Evolutionary conservation across 2,888 invertebrate genomes (phyloP).

Genomic region (Ichneumon xanthorius): DNA sequence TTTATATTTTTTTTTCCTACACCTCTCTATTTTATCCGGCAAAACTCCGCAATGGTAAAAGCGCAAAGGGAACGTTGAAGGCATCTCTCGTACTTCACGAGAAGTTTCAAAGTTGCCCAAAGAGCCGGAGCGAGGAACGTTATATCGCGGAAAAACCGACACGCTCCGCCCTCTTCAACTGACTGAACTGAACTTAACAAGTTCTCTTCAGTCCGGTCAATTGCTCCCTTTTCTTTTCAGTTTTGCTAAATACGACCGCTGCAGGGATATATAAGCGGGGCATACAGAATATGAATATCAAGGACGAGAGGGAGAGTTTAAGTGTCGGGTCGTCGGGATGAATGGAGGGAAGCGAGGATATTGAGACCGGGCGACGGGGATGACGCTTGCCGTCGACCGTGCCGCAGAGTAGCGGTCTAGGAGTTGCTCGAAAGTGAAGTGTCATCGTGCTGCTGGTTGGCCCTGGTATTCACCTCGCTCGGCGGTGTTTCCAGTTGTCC

Average conservation of each 20-base stretch:
- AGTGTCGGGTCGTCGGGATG: conserved; percentile 53
- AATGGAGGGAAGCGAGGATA: conserved; percentile 54
- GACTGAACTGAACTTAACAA: neutral
- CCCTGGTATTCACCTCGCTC: conserved; percentile 25
- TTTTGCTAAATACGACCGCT: conserved; percentile 6
- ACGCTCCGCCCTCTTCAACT: neutral
- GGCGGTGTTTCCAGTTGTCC: conserved; percentile 15
- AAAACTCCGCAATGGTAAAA: neutral
- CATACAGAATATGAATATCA: conserved; percentile 44
- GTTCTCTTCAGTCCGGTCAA: conserved; percentile 4
- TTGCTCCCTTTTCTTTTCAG: conserved; percentile 24
- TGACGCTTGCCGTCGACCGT: conserved; percentile 39
- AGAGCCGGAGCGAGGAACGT: neutral
- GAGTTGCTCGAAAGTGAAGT: conserved; percentile 54
- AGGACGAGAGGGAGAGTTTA: conserved; percentile 38
- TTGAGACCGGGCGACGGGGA: conserved; percentile 49
- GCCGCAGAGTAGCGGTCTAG: conserved; percentile 43
- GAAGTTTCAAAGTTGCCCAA: neutral
- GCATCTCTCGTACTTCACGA: neutral
- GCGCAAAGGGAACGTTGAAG: neutral
- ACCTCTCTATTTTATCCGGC: neutral
- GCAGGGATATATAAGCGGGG: neutral
- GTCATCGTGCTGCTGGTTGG: conserved; percentile 47
- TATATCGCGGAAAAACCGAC: neutral
- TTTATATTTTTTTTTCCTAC: neutral